Evolutionary conservation across 2,113 vertebrate genomes (phyloP).

Genomic region (Ibidorhyncha struthersii): DNA sequence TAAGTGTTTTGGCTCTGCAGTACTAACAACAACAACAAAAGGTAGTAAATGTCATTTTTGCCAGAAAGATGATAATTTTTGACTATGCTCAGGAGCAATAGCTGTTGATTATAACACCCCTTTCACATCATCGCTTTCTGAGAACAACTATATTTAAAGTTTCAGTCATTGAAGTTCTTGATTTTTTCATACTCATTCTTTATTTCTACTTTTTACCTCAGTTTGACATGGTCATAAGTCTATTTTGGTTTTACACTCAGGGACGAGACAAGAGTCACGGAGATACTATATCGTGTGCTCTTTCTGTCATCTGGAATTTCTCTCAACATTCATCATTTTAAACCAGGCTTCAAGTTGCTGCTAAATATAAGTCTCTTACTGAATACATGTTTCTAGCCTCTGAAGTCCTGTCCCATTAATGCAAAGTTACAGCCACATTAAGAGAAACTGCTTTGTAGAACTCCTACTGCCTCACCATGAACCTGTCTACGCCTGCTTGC

Average conservation of each 20-base stretch:
- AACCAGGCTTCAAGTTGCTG: background rate
- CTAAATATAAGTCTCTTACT: background rate
- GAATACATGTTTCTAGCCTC: background rate
- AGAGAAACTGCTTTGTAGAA: background rate
- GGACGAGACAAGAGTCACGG: background rate
- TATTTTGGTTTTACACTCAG: slow-evolving; percentile 14
- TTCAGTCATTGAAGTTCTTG: background rate
- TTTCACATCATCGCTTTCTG: background rate
- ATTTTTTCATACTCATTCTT: background rate
- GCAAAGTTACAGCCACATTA: background rate
- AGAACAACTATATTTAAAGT: background rate
- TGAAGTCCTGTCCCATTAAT: background rate
- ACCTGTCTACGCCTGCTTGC: background rate
- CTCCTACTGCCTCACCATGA: background rate
- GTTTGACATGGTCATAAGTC: background rate
- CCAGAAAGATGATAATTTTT: background rate
- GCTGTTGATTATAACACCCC: background rate
- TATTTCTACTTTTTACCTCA: background rate
- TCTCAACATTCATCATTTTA: slow-evolving; percentile 35
- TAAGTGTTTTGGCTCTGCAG: background rate
- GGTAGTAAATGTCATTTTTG: background rate
- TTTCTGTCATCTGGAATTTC: slow-evolving; percentile 49
- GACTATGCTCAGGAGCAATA: background rate
- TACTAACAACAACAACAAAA: background rate
- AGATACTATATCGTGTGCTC: background rate